A percentile compares a stretch with the other conserved stretches of the same genome.
Evolutionary conservation across 1,140 invertebrate species (phyloP).

Genomic region (Mya arenaria): DNA sequence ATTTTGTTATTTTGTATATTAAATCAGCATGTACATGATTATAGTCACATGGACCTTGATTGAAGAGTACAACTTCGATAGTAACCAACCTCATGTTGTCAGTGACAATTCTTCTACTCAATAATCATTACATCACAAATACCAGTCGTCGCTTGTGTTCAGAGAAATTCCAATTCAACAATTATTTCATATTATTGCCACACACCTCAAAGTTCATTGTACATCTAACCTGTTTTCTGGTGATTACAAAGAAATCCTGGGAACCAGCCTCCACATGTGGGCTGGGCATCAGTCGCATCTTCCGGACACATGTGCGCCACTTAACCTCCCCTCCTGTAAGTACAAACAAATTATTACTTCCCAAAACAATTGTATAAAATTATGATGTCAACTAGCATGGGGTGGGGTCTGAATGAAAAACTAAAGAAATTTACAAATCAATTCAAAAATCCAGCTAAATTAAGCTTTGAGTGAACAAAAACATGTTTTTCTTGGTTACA

Average conservation of each 20-base stretch:
- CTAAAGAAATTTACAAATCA: neutral
- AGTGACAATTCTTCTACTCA: no score
- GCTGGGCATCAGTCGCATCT: slow-evolving; percentile 81
- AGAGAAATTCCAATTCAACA: no score
- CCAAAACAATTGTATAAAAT: neutral
- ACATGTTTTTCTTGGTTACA: neutral
- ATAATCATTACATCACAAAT: no score
- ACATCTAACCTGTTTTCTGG: slow-evolving; percentile 80
- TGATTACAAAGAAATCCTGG: slow-evolving; percentile 81
- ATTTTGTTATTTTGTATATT: no score
- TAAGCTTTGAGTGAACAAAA: neutral
- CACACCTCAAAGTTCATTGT: no score
- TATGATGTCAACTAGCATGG: neutral
- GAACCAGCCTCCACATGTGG: slow-evolving; percentile 82
- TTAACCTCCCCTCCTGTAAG: slow-evolving; percentile 60
- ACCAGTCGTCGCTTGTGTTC: no score
- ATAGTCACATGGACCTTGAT: no score
- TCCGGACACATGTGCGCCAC: slow-evolving; percentile 81
- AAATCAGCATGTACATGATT: no score
- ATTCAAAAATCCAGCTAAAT: neutral
- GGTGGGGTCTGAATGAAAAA: neutral
- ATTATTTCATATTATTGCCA: no score
- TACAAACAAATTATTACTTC: neutral
- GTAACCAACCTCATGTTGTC: no score
- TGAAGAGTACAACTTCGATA: no score